These are phyloP conservation scores for Allolobophora icterica DNA, from an alignment of 2,888 invertebrate genomes.

Conservation along the genomic window DNA sequence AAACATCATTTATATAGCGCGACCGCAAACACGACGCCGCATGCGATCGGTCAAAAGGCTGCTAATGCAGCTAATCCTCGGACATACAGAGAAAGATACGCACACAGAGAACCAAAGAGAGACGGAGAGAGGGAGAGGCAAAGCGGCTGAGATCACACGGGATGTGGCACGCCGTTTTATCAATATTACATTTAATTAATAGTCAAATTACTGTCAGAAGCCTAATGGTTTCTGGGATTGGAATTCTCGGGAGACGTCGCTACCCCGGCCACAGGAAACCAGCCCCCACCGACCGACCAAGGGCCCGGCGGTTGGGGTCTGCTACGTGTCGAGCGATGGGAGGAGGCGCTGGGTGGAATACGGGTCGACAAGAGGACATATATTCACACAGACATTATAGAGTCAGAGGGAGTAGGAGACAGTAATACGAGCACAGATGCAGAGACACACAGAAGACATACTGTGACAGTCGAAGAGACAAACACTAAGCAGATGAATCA, in stretches of 20 bases:
- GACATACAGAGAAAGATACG: background rate
- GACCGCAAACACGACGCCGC: background rate
- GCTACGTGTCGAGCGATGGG: background rate
- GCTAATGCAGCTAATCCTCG: background rate
- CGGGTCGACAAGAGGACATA: background rate
- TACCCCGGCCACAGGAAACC: background rate
- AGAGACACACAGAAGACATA: background rate
- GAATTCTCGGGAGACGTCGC: background rate
- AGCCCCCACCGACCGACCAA: background rate
- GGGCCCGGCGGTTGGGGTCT: background rate
- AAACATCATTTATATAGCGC: constrained; percentile 2
- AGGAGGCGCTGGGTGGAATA: background rate
- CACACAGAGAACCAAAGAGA: background rate
- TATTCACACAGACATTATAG: background rate
- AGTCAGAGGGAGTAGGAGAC: background rate
- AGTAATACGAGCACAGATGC: too few relatives aligned
- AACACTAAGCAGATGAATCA: too few relatives aligned
- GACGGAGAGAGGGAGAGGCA: background rate
- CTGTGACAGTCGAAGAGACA: too few relatives aligned
- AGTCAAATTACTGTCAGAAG: constrained; percentile 17
- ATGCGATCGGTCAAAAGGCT: background rate
- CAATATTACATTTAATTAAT: constrained; percentile 11
- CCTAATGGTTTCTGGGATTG: constrained; percentile 10
- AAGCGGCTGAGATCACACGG: background rate
- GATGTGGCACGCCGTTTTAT: constrained; percentile 11